Percentiles rank a stretch among this genome's conserved stretches.
phyloP scores from a whole-genome alignment of 2,888 invertebrate genomes.

The Acronicta aceris region DNA sequence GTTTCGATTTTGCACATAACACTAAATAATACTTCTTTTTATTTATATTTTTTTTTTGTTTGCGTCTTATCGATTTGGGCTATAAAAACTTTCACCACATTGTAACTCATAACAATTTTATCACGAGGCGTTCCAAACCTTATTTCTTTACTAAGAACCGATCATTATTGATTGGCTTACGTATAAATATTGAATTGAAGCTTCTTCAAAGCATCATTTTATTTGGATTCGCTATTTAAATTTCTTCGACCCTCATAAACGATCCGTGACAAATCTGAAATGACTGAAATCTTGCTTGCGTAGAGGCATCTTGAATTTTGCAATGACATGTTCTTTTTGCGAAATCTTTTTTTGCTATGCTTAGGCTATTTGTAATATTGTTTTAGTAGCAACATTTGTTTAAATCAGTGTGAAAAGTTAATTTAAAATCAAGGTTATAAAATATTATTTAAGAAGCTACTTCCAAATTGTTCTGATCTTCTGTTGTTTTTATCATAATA shows the following conservation, averaged over 20 bases:
- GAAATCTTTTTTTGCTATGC: constrained; percentile 27
- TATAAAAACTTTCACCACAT: constrained; percentile 27
- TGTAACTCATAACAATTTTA: constrained; percentile 13
- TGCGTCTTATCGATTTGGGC: background rate
- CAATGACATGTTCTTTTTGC: constrained; percentile 22
- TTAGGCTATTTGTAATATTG: constrained; percentile 10
- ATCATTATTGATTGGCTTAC: constrained; percentile 54
- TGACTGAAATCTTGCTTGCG: constrained; percentile 34
- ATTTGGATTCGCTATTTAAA: constrained; percentile 43
- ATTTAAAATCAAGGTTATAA: no score
- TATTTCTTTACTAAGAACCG: constrained; percentile 38
- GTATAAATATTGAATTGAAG: constrained; percentile 45
- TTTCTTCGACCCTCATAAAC: constrained; percentile 42
- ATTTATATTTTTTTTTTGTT: background rate
- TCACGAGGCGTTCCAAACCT: constrained; percentile 30
- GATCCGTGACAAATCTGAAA: constrained; percentile 45
- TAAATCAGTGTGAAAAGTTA: no score
- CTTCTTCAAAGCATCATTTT: constrained; percentile 28
- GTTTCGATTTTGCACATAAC: background rate
- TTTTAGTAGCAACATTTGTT: background rate
- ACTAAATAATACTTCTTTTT: background rate
- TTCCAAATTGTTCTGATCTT: no score
- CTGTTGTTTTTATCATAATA: no score
- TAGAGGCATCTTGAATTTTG: constrained; percentile 23
- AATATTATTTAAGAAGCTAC: no score